A percentile compares a stretch with the other conserved stretches of the same genome.
phyloP scores from a whole-genome alignment of 1,140 invertebrate genomes.

The Apis laboriosa region DNA sequence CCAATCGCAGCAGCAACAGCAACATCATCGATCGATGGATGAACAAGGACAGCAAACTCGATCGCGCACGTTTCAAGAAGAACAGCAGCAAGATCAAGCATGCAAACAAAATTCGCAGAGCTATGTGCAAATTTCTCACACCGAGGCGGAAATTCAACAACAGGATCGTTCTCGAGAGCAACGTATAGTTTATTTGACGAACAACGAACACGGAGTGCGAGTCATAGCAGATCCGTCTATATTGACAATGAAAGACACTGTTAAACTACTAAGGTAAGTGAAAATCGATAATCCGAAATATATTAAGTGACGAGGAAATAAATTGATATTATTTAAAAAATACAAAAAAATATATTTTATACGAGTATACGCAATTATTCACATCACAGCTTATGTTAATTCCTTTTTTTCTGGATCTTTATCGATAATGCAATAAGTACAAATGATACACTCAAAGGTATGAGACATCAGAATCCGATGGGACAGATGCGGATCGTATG shows the following conservation, averaged over 20 bases:
- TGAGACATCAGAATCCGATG: conserved; percentile 66
- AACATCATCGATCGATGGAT: conserved; percentile 39
- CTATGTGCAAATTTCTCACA: conserved; percentile 69
- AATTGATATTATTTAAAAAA: too few species aligned
- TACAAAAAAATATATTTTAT: too few species aligned
- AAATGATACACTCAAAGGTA: conserved; percentile 62
- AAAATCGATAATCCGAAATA: background rate
- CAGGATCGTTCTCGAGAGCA: conserved; percentile 61
- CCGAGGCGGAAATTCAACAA: conserved; percentile 66
- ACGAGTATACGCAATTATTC: too few species aligned
- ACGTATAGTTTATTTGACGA: conserved; percentile 71
- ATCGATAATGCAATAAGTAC: too few species aligned
- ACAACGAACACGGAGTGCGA: conserved; percentile 69
- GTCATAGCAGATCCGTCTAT: conserved; percentile 60
- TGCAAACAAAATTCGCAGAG: conserved; percentile 59
- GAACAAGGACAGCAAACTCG: conserved; percentile 42
- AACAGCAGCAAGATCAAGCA: conserved; percentile 48
- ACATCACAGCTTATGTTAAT: too few species aligned
- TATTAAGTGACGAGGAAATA: too few species aligned
- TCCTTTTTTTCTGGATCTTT: too few species aligned
- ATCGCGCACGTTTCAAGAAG: conserved; percentile 57
- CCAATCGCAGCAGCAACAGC: conserved; percentile 48
- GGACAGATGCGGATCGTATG: conserved; percentile 68
- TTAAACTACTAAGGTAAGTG: conserved; percentile 65
- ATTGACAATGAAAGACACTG: conserved; percentile 70